Base-by-base conservation (phyloP, 2,113 vertebrate genomes). In the Galeopterus variegatus region DNA sequence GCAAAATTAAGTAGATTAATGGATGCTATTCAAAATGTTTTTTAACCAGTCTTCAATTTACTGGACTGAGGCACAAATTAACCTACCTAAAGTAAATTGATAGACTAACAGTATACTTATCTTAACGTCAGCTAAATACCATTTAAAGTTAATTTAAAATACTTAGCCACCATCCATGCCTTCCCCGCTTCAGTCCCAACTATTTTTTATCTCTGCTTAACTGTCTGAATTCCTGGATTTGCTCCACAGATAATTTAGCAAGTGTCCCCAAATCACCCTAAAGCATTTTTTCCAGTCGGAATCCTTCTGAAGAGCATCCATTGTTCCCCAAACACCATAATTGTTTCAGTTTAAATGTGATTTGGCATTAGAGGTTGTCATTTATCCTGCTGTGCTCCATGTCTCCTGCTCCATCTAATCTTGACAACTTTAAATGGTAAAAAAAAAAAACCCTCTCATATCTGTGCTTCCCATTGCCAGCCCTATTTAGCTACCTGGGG, bases 401-500 rank as follows among this genome's bases (percentile, higher is more conserved):
- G 48, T 93, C 76, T 87, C 81, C 21, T 1, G 21, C 45, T 90
- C 76, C 45, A 2, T 23, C n/a, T 56, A 77, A 77, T 82, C 41
- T 56, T 45, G 24, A 80, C 31, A 84, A 83, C 81, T 88, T 91
- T 76, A 83, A 87, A 79, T 60, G 75, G 84, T 8, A 69, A 76
- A 70, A 36, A 17, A 41, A 41, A 41, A n/a, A n/a, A n/a, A n/a
- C n/a, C 13, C 26, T 45, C 12, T 81, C 31, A 0, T 58, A 6
- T 36, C 36, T 73, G 8, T 65, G 14, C 70, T 83, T n/a, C 54
- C 65, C 52, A 2, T 33, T 45, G 10, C 13, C 26, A 82, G 48
- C 24, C 28, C 33, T 67, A 18, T 70, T 85, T 50, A 41, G 21
- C 76, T 86, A 9, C 81, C 9, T 56, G 54, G 24, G 70, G 95